Base-by-base conservation (phyloP, 2,888 invertebrate genomes). In the Bhutanitis thaidina region DNA sequence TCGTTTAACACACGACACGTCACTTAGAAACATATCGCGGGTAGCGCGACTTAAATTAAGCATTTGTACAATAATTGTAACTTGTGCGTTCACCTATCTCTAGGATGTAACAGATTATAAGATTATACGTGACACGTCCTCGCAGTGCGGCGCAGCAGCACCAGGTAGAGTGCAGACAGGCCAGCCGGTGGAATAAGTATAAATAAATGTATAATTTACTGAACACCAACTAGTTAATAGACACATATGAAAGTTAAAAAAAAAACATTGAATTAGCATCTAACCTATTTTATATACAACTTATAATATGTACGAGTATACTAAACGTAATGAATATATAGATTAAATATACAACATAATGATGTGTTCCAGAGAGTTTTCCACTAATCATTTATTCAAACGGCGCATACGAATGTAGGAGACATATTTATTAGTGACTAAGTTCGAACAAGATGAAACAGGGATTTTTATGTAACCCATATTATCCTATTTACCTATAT, bases 281-380 rank as follows among this genome's bases (percentile, higher is more conserved):
- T 64, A 62, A 65, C 61, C 54, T 71, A 69, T 72, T 69, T 73
- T 74, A 70, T 69, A 69, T 65, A 69, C 57, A 57, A 60, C 58
- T 58, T 64, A 59, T 62, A 66, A 62, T 55, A 51, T 61, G 57
- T 57, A n/a, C n/a, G n/a, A n/a, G n/a, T n/a, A 58, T 58, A 61
- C 51, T 53, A 53, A 58, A 52, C 36, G 1, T 20, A 30, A 41
- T 32, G 34, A 40, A 40, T 47, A 53, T 53, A 56, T 57, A 60
- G 41, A 55, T 51, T 49, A 45, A 55, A 59, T 60, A 68, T 61
- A 66, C 60, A 60, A 64, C 60, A 62, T 58, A 63, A 64, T 69
- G 61, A 83, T 84, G 87, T 87, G 87, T 87, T 86, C 85, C 83
- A 83, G 58, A 78, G 77, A 58, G 82, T 84, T 84, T 84, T 86